Percentiles rank a stretch among this genome's conserved stretches.
phyloP scores from a whole-genome alignment of 2,113 vertebrate genomes.

The Pionites leucogaster region DNA sequence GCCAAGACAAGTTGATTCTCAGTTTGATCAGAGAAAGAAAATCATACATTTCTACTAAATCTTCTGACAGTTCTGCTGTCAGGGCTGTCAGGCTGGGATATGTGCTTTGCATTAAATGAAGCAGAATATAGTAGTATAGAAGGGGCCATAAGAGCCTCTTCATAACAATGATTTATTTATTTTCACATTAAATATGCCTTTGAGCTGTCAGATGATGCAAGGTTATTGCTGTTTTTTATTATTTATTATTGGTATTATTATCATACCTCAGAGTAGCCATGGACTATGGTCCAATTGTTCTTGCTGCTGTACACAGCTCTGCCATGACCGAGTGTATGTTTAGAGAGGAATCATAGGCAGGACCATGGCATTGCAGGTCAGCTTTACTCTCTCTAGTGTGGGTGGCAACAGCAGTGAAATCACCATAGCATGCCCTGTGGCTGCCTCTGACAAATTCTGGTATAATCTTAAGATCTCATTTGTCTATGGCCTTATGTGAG shows the following conservation, averaged over 20 bases:
- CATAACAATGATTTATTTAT: conserved; percentile 19
- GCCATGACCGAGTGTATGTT: background rate
- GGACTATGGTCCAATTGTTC: background rate
- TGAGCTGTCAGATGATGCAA: background rate
- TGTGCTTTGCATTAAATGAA: background rate
- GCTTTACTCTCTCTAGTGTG: accelerated
- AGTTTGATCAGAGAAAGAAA: conserved; percentile 38
- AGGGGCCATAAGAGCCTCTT: background rate
- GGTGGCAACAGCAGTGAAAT: background rate
- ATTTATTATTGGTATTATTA: background rate
- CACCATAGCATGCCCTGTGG: accelerated
- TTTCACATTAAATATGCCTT: conserved; percentile 9
- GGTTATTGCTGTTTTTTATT: background rate
- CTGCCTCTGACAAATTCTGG: background rate
- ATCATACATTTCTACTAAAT: conserved; percentile 12
- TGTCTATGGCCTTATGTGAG: background rate
- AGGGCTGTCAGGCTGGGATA: conserved; percentile 17
- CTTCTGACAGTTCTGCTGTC: conserved; percentile 41
- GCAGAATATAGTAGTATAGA: background rate
- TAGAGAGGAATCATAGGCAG: background rate
- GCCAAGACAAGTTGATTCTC: background rate
- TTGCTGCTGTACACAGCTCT: background rate
- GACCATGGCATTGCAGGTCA: background rate
- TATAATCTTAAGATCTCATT: background rate
- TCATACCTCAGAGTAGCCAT: background rate